Base-by-base conservation (phyloP, 1,140 invertebrate species). In the Heliconius eleuchia region DNA sequence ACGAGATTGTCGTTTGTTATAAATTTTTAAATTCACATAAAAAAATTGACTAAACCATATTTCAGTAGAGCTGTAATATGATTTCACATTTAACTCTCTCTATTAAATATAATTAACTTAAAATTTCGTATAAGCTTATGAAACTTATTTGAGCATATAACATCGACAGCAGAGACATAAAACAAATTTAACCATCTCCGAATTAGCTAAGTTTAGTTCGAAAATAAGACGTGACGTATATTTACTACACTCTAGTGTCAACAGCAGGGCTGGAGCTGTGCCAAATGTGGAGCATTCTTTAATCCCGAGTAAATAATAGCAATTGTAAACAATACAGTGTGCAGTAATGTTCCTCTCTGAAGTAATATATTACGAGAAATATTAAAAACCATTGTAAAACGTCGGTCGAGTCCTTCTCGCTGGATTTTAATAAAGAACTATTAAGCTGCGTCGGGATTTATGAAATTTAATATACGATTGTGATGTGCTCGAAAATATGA, bases 301-400 rank as follows among this genome's bases (percentile, higher is more conserved):
- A 79, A 74, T 79, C 78, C 78, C 30, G 46, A 50, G 55, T 76
- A 79, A 79, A 79, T 79, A 79, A 79, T 75, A 74, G 57, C 78
- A 79, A 79, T 79, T 79, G 78, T 79, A 71, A 79, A 79, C 78
- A 79, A 76, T 79, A 74, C 78, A 75, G 73, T 79, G 73, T 73
- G 50, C 60, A 57, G 78, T 76, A 79, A 79, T 76, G 74, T 76
- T 72, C 60, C 52, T 71, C 37, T 74, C 46, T 79, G 74, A 57
- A 57, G 55, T 57, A 57, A 79, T 79, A 79, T 71, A 79, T 79
- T 75, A 42, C 30, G 73, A 34, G 42, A 70, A 70, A 76, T 76
- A 76, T 76, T 76, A 73, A 74, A 79, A 70, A 72, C 52, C 46
- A n/a, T n/a, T 79, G 57, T 79, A 74, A 79, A 73, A 60, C 23